Base-by-base conservation (phyloP, 2,113 vertebrate species). In the Scortum barcoo region DNA sequence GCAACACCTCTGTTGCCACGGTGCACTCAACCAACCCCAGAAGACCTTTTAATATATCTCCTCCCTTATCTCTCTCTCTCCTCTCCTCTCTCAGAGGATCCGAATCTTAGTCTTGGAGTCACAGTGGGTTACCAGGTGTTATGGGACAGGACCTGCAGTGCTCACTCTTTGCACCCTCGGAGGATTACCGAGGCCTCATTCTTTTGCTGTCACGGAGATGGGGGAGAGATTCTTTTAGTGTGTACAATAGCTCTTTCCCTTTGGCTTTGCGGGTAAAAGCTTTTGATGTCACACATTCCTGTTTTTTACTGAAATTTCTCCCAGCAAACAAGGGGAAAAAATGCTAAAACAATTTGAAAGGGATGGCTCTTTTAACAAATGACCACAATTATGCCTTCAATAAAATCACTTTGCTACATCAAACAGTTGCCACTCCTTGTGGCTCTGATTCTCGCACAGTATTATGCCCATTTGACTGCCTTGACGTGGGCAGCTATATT, bases 11-110 rank as follows among this genome's bases (percentile, higher is more conserved):
- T 76, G 88, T 90, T 92, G 81, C 86, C 84, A 75, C 38, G 85
- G 62, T 62, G 68, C 28, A 63, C 53, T 66, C 61, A 33, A 33
- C 17, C 84, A 24, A 86, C 50, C 84, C 78, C 72, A 77, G 75
- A 73, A 72, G 61, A 88, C 76, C 76, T 76, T 87, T 83, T 63
- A 87, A 84, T 89, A 84, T 50, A n/a, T 56, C 76, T 48, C 40
- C 61, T 61, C 36, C 62, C 76, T 74, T 72, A 83, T 85, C 83
- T 56, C 57, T 33, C 42, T 71, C 44, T 80, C 80, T 71, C 86
- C 84, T 80, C 51, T 51, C 28, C 42, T 71, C 44, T 80, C 80
- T 71, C 86, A n/a, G 20, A 79, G 81, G 76, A 86, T 78, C 61
- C 22, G 24, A 14, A 61, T 80, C 61, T 78, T 62, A 60, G 56